phyloP scores from a whole-genome alignment of 2,797 vertebrate species.

The Etheostoma nigrum region DNA sequence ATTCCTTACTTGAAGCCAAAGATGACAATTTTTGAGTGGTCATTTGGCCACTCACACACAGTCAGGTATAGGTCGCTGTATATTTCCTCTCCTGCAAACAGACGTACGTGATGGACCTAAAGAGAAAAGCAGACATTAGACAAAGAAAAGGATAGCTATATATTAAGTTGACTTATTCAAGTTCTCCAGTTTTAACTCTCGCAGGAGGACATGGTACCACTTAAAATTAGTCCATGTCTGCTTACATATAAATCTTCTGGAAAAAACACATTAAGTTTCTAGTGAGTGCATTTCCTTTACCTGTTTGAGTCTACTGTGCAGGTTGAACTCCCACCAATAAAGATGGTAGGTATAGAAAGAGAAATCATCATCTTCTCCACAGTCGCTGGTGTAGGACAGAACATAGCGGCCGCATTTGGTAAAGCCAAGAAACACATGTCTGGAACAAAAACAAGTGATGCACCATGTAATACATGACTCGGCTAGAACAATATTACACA shows the following conservation, averaged over 20 bases:
- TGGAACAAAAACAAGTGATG: slow-evolving; percentile 62
- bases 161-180: neutral
- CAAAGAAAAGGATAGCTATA: neutral
- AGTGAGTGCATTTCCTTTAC: slow-evolving; percentile 69
- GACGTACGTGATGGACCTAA: slow-evolving; percentile 92
- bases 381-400: slow-evolving; percentile 94
- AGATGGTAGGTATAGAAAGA: slow-evolving; percentile 96
- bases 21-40: slow-evolving; percentile 94
- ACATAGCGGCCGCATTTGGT: slow-evolving; percentile 96
- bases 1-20: slow-evolving; percentile 94
- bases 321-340: slow-evolving; percentile 98
- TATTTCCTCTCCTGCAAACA: slow-evolving; percentile 94
- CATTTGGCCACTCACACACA: slow-evolving; percentile 96
- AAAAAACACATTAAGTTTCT: neutral
- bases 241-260: neutral
- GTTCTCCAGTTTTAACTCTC: neutral
- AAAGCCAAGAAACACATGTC: slow-evolving; percentile 96
- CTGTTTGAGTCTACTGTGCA: slow-evolving; percentile 95
- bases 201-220: neutral
- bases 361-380: slow-evolving; percentile 92
- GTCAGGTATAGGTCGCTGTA: slow-evolving; percentile 95
- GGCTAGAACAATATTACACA: neutral
- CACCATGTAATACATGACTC: neutral
- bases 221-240: too few species aligned
- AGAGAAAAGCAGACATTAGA: neutral